These are phyloP conservation scores for Drosophila trapezifrons DNA, from an alignment of 1,140 invertebrate genomes.

Conservation along the genomic window DNA sequence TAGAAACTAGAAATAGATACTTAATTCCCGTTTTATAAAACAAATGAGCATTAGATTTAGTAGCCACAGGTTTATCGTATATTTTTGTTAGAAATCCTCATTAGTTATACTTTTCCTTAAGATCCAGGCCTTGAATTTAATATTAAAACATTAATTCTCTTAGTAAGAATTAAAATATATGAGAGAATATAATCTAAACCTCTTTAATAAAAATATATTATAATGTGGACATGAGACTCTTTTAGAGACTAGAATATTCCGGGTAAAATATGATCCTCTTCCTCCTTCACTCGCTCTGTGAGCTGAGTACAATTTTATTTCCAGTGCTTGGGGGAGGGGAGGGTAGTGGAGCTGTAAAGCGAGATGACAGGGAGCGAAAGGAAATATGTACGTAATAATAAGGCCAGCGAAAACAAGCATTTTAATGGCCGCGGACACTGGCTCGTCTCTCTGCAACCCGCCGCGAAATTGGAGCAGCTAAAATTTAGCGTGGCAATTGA, in stretches of 20 bases:
- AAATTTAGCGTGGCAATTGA: constrained; percentile 72
- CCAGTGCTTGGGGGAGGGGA: neutral
- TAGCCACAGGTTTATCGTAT: no score
- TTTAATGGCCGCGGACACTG: constrained; percentile 64
- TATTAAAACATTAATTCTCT: no score
- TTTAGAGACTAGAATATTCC: neutral
- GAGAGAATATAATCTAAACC: no score
- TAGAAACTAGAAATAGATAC: neutral
- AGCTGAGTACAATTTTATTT: neutral
- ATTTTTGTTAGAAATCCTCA: no score
- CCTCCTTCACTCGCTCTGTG: no score
- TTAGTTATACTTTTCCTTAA: no score
- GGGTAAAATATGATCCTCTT: neutral
- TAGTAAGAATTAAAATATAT: no score
- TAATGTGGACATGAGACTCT: neutral
- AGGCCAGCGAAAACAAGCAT: constrained; percentile 72
- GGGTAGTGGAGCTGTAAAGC: constrained; percentile 7
- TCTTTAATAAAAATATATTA: neutral
- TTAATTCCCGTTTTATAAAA: neutral
- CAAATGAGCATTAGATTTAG: no score
- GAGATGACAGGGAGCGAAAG: constrained; percentile 50
- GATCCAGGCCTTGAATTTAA: no score
- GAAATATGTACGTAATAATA: constrained; percentile 73
- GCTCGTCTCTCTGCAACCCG: constrained; percentile 23
- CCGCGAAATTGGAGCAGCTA: constrained; percentile 66